Base-by-base conservation (phyloP, 2,797 vertebrate species). In the Sebastes matsubarae region DNA sequence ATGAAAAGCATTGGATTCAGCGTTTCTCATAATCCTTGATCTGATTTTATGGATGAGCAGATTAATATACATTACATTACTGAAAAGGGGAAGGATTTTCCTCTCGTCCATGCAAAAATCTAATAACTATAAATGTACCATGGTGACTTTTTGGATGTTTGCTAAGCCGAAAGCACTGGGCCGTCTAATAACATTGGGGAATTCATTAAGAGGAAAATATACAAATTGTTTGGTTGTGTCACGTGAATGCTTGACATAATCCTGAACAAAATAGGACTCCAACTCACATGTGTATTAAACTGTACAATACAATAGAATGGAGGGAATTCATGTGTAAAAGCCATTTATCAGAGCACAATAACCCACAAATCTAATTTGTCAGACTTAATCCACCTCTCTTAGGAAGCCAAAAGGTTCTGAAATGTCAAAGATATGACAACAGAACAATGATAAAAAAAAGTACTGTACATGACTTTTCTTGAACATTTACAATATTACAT, bases 21-120 rank as follows among this genome's bases (percentile, higher is more conserved):
- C 70, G 6, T 87, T 92, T 93, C 82, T 83, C 67, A 79, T 93
- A 93, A 92, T 94, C 83, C 82, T 80, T 91, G 85, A 90, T 93
- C 77, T 92, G 87, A 94, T 95, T 93, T 94, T 81, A 93, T 85
- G 90, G 89, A 87, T 92, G 90, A 93, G 72, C 59, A 80, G 79
- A 88, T 89, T 89, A 34, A 90, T 93, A 88, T 89, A 86, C 77
- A 86, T 93, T 81, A 83, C 65, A 92, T 91, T 84, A 89, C 27
- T 24, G 78, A 87, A 81, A 81, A 76, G 30, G 29, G 29, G 36
- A 68, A 38, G 69, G 30, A 20, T 85, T 87, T 88, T 85, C 24
- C 38, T 85, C 60, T 90, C 11, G 75, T 83, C 82, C 76, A 69
- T 90, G 85, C 70, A 60, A 52, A 22, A 87, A 77, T 89, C n/a